Base-by-base conservation (phyloP, 2,888 invertebrate species). In the Cecidostiba fungosa region DNA sequence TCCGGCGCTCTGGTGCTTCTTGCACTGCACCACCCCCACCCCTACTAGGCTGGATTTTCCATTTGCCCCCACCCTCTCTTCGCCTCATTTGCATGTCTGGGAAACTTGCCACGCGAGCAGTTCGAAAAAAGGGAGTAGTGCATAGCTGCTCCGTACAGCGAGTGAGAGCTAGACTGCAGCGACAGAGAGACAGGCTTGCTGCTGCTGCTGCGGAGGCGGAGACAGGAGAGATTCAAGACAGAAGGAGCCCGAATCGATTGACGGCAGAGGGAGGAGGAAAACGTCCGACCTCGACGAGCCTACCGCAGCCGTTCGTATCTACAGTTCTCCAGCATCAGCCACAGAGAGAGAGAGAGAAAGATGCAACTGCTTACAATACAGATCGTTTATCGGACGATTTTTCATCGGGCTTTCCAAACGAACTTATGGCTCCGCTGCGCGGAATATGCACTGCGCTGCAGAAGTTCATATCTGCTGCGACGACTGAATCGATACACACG, bases 91-190 rank as follows among this genome's bases (percentile, higher is more conserved):
- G 77, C 82, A 82, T 82, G 73, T 81, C 73, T 74, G 81, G 81
- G 78, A 84, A 87, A 83, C 79, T 70, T 82, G 83, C 86, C 77
- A 79, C 85, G 82, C 70, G 77, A 82, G 76, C 77, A 50, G 47
- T 78, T 80, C 70, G 76, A 81, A 86, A 74, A 79, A 69, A 82
- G 82, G 26, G 74, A 59, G 39, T 29, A n/a, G 86, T 79, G 23
- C 10, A 29, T 62, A 43, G 39, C 23, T n/a, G 3, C 19, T 16
- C 4, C 6, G 70, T 23, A 59, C n/a, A 23, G 23, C 4, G 12
- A n/a, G n/a, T n/a, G 54, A 3, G 54, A 54, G 54, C 59, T 6
- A 59, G 23, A 66, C 26, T 66, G 29, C 32, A 19, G 16, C 36
- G n/a, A 39, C 72, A 19, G 23, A 23, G 29, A 66, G 32, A 43